A percentile compares a stretch with the other conserved stretches of the same genome.
These are phyloP conservation scores for Ara ararauna DNA, from an alignment of 2,797 vertebrate genomes.

Conservation along the genomic window DNA sequence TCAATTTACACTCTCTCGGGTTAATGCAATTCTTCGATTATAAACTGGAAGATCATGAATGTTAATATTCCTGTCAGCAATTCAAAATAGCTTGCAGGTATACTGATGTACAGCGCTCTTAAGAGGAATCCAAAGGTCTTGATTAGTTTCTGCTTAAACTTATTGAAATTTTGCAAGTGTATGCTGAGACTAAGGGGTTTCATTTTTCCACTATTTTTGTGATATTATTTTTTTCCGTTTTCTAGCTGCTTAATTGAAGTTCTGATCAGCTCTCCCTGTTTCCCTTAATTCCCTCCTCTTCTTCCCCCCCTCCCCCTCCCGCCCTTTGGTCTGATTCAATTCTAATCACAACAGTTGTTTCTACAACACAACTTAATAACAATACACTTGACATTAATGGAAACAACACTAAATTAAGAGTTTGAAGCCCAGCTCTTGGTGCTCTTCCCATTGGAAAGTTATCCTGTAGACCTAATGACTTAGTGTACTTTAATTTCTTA, in stretches of 20 bases:
- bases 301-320: too few species aligned
- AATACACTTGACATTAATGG: background rate
- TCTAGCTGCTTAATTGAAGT: background rate
- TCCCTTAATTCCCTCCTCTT: background rate
- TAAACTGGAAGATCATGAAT: slow-evolving; percentile 21
- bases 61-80: background rate
- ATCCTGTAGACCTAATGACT: background rate
- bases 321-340: background rate
- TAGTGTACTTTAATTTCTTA: background rate
- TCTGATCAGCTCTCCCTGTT: background rate
- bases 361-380: background rate
- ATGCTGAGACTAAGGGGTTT: background rate
- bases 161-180: background rate
- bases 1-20: background rate
- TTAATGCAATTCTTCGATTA: background rate
- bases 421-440: background rate
- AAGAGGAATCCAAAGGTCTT: background rate
- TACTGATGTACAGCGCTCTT: background rate
- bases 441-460: background rate
- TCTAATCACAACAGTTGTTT: background rate
- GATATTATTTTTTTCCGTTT: background rate
- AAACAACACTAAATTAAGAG: background rate
- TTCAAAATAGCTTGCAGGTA: background rate
- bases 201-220: background rate
- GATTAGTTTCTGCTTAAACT: background rate